These are phyloP conservation scores for Onthophagus sagittarius DNA, from an alignment of 2,888 invertebrate genomes.

Conservation along the genomic window DNA sequence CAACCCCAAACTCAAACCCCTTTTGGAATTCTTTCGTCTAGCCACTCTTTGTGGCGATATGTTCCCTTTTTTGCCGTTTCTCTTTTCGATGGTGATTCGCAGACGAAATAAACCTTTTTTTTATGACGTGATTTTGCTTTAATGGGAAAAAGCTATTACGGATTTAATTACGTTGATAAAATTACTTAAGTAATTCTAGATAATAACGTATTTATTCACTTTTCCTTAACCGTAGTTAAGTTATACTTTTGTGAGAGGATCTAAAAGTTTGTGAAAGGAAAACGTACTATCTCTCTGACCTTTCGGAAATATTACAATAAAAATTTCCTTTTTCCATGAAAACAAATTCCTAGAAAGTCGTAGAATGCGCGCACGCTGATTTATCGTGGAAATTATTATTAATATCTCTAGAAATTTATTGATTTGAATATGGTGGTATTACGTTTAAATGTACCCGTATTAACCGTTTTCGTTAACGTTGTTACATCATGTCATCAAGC, in stretches of 20 bases:
- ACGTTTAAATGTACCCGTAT: not conserved
- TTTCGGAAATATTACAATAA: not conserved
- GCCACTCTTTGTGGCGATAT: not conserved
- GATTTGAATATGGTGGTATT: not conserved
- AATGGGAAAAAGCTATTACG: not conserved
- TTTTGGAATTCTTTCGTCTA: not conserved
- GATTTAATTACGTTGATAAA: no score
- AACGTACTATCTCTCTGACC: not conserved
- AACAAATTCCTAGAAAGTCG: not conserved
- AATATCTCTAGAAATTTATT: not conserved
- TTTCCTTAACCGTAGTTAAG: not conserved
- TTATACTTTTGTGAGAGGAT: not conserved
- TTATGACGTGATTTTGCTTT: not conserved
- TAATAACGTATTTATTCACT: not conserved
- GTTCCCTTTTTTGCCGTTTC: not conserved
- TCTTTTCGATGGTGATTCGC: not conserved
- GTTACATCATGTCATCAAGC: not conserved
- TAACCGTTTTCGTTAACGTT: not conserved
- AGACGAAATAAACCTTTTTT: not conserved
- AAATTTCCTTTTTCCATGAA: not conserved
- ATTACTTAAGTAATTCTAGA: no score
- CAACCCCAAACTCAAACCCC: not conserved
- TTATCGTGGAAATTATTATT: no score
- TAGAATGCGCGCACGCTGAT: not conserved
- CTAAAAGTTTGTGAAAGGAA: not conserved